Evolutionary conservation across 2,797 vertebrate genomes (phyloP), one percentile per base, ranked within the genome.

Genomic region (Lepidocolaptes lacrymiger): DNA sequence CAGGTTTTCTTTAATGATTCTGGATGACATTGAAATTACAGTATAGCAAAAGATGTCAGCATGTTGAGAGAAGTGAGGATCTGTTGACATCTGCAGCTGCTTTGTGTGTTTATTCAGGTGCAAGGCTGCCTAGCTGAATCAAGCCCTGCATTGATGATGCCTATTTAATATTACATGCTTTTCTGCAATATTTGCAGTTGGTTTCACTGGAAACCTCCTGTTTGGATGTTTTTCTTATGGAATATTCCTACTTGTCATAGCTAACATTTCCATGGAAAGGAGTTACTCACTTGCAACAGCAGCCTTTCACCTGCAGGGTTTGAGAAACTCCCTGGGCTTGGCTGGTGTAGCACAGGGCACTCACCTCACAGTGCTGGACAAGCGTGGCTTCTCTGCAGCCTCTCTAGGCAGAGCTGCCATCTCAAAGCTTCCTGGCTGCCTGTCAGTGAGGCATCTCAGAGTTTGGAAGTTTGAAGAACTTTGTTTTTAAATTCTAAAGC

Each of bases 11-110:
- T 10, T 68, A n/a, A 2, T n/a, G 30, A 22, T 64, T 83, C 16
- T 75, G 41, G n/a, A 12, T 74, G 21, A 64, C 12, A 4, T 3
- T 72, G 41, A 52, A 48, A 34, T 89, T 26, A 20, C 27, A 46
- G 8, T 30, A 8, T 36, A 84, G 39, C 46, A 36, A 23, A 80
- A 73, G 27, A 23, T 91, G 2, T 49, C 1, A 20, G 17, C 1
- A 0, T 15, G 1, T 52, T 84, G 19, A 61, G 27, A 28, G 26
- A 11, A 22, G 2, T 27, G n/a, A 62, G 12, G 3, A 10, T 51
- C 36, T 52, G 9, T 68, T 77, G 49, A n/a, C 8, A 37, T 80
- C 32, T 24, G 28, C 44, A 23, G 3, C 26, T 72, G 23, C 21
- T 9, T 34, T 18, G 14, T 62, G 26, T 32, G 7, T 71, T 63